These are phyloP conservation scores for Turdus rufiventris DNA, from an alignment of 2,113 vertebrate genomes.

Conservation along the genomic window DNA sequence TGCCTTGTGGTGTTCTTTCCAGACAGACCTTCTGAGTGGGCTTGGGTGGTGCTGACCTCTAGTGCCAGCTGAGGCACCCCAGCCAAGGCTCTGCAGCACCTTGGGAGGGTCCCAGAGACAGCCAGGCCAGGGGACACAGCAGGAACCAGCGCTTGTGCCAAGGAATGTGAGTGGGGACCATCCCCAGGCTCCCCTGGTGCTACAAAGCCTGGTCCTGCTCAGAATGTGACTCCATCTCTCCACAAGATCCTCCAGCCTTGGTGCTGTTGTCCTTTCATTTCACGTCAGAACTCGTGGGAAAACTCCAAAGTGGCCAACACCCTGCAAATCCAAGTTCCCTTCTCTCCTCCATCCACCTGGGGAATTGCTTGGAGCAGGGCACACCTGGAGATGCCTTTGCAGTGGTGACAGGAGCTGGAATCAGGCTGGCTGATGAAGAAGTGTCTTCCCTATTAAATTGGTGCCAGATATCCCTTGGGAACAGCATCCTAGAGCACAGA, in stretches of 20 bases:
- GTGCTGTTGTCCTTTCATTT: not conserved
- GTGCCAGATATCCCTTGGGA: not conserved
- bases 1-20: not conserved
- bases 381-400: not conserved
- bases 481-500: not conserved
- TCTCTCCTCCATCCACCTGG: not conserved
- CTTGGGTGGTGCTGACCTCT: not conserved
- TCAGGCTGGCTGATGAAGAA: not conserved
- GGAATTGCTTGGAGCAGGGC: not conserved
- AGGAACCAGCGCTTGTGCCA: accelerated
- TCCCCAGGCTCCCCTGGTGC: not conserved
- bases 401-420: not conserved
- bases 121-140: not conserved
- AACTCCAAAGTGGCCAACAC: not conserved
- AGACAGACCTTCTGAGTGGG: not conserved
- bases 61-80: not conserved
- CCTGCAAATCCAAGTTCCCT: not conserved
- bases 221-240: not conserved
- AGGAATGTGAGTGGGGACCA: not conserved
- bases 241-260: accelerated
- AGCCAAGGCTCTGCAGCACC: not conserved
- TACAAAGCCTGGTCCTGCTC: not conserved
- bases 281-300: not conserved
- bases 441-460: not conserved
- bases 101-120: not conserved